Evolutionary conservation across 2,113 vertebrate species (phyloP).

Genomic region (Seriola aureovittata): DNA sequence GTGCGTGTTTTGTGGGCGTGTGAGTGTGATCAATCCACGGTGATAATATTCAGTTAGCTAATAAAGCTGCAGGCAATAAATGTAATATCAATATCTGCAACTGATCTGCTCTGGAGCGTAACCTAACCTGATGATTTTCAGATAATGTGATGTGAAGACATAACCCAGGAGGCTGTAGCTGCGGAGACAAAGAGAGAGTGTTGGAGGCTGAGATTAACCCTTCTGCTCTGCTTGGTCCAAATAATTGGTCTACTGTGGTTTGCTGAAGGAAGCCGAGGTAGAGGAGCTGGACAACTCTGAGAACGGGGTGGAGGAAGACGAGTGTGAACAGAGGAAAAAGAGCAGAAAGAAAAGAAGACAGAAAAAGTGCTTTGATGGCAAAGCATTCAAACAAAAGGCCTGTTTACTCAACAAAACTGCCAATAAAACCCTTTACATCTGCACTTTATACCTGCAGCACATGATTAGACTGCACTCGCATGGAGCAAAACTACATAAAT

Average conservation of each 20-base stretch:
- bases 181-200: conserved; percentile 8
- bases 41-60: conserved; percentile 68
- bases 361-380: neutral
- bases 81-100: conserved; percentile 74
- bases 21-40: conserved; percentile 45
- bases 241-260: conserved; percentile 70
- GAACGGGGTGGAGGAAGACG: conserved; percentile 12
- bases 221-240: conserved; percentile 69
- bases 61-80: conserved; percentile 71
- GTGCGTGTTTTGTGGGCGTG: conserved; percentile 21
- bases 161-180: conserved; percentile 51
- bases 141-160: conserved; percentile 68
- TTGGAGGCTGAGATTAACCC: conserved; percentile 55
- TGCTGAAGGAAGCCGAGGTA: conserved; percentile 23
- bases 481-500: conserved; percentile 16
- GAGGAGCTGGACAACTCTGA: conserved; percentile 40
- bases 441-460: neutral
- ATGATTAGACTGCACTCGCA: neutral
- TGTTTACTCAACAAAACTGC: neutral
- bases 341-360: neutral
- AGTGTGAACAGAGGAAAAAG: conserved; percentile 17
- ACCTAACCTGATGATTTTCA: conserved; percentile 66
- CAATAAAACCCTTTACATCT: neutral
- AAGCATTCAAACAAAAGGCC: conserved; percentile 1
- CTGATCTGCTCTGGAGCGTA: conserved; percentile 56